Base-by-base conservation (phyloP, 2,113 vertebrate species). In the Gallinago paraguaiae region DNA sequence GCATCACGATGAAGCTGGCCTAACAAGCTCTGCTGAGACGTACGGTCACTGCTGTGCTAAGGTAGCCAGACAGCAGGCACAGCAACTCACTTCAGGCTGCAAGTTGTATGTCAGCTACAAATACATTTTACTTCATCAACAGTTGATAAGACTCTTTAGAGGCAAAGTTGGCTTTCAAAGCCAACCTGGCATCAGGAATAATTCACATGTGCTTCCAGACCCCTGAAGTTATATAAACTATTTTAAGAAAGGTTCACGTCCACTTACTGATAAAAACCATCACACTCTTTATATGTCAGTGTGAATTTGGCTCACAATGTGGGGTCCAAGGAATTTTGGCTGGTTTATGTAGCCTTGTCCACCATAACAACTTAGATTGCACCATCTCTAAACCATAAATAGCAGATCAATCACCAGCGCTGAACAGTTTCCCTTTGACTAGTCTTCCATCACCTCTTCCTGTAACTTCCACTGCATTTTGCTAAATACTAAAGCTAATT, bases 401-500 rank as follows among this genome's bases (percentile, higher is more conserved):
- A 86, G 43, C 39, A 81, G 14, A 37, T 92, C 60, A 75, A 39
- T 86, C 74, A 57, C 23, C 74, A 88, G 35, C 43, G 60, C 81
- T 68, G 43, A 83, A 20, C 23, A 67, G 37, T 53, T 88, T 95
- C 46, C 46, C 22, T 82, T 85, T 81, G 46, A 54, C 53, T 64
- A 45, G 35, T 75, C 51, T 85, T 77, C 39, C 39, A n/a, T 72
- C 64, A 45, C 9, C 16, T 61, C 18, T 92, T 93, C 54, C 64
- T 81, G 77, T 90, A 88, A 71, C 61, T 94, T 86, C 22, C 53
- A 30, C 59, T 59, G 43, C 56, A 57, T 92, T 75, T 88, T 54
- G 51, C 57, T 96, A 88, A 86, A 93, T 86, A 93, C 82, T 95
- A 90, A 65, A 86, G 61, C 61, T 97, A 45, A 85, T 82, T 90